Evolutionary conservation across 2,797 vertebrate species (phyloP).

Genomic region (Takifugu rubripes): DNA sequence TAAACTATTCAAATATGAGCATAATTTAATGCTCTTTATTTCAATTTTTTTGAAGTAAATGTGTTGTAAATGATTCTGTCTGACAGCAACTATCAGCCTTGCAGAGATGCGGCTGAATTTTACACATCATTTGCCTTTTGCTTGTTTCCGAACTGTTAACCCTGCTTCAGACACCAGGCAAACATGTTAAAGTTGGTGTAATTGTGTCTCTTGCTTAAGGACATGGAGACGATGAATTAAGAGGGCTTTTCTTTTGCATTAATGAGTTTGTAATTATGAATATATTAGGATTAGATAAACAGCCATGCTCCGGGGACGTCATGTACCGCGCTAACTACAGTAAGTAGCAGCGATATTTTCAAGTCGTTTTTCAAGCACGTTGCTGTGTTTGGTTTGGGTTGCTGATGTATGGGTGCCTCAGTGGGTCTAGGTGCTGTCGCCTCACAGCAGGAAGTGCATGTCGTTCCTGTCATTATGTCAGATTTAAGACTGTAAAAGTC

Average conservation of each 20-base stretch:
- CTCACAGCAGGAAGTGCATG: conserved; percentile 7
- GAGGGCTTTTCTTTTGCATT: conserved; percentile 67
- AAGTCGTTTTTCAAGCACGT: conserved; percentile 40
- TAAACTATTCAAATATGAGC: no score
- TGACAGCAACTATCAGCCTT: conserved; percentile 25
- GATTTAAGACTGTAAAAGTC: conserved; percentile 34
- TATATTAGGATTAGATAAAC: conserved; percentile 75
- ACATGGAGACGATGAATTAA: conserved; percentile 69
- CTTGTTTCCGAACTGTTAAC: conserved; percentile 65
- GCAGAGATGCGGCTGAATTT: conserved; percentile 52
- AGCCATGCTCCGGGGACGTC: conserved; percentile 62
- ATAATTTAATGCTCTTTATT: no score
- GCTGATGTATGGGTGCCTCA: conserved; percentile 20
- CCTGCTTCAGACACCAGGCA: conserved; percentile 64
- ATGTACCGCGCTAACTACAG: conserved; percentile 52
- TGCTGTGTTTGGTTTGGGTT: conserved; percentile 36
- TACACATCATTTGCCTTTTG: conserved; percentile 58
- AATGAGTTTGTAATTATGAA: conserved; percentile 78
- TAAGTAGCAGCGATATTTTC: conserved; percentile 57
- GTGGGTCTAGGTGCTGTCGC: conserved; percentile 13
- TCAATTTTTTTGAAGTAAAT: no score
- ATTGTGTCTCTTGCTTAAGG: conserved; percentile 70
- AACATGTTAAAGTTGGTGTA: conserved; percentile 72
- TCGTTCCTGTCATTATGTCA: conserved; percentile 17
- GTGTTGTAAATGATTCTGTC: conserved; percentile 2